Evolutionary conservation across 2,797 vertebrate genomes (phyloP).

Genomic region (Syngnathus acus): DNA sequence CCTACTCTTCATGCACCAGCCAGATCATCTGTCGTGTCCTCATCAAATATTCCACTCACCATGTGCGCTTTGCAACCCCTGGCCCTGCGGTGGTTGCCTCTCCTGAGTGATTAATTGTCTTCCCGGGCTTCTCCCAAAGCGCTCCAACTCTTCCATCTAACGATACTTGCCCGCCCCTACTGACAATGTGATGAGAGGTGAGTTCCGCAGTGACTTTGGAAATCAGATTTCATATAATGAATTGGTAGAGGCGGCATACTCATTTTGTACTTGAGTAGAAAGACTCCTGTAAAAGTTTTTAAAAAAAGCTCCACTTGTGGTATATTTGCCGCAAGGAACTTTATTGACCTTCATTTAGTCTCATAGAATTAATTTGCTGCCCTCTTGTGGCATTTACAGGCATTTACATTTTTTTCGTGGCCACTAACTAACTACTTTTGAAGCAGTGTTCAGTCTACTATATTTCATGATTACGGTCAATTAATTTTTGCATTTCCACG

Average conservation of each 20-base stretch:
- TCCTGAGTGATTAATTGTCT: constrained; percentile 29
- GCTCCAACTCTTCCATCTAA: not conserved
- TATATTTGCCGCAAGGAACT: too few species aligned
- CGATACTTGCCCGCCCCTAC: not conserved
- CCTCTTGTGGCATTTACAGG: not conserved
- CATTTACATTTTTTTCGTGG: not conserved
- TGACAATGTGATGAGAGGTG: not conserved
- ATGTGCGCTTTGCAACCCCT: constrained; percentile 2
- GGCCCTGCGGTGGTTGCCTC: constrained; percentile 18
- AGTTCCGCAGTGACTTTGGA: not conserved
- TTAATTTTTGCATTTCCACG: not conserved
- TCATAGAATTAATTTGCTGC: not conserved
- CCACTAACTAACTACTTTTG: not conserved
- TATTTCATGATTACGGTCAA: not conserved
- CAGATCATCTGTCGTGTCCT: not conserved
- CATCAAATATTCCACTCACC: constrained; percentile 13
- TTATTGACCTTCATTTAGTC: too few species aligned
- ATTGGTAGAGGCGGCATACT: not conserved
- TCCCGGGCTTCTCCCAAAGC: constrained; percentile 15
- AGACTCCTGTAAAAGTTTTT: too few species aligned
- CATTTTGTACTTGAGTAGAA: too few species aligned
- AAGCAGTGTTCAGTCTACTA: not conserved
- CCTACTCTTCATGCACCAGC: not conserved
- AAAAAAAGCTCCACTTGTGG: too few species aligned
- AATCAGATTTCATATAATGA: not conserved